phyloP scores from a whole-genome alignment of 1,140 invertebrate species.

The Pseudomyrmex sp. region DNA sequence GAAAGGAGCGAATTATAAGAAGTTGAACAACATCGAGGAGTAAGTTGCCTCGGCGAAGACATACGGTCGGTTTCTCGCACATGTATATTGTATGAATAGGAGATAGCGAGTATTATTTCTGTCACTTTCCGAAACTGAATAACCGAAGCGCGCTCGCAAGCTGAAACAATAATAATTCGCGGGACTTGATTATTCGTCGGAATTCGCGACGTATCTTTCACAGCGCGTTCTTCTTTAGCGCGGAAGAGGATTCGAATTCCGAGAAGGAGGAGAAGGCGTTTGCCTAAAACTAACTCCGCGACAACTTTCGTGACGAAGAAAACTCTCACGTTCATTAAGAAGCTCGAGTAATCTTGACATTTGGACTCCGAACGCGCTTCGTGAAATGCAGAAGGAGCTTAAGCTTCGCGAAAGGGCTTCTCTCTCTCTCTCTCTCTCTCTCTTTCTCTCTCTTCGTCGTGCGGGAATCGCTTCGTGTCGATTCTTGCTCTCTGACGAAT shows the following conservation, averaged over 20 bases:
- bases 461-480: neutral
- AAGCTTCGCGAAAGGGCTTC: neutral
- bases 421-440: neutral
- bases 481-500: neutral
- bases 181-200: neutral
- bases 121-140: neutral
- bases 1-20: neutral
- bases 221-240: too few species aligned
- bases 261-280: neutral
- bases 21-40: too few species aligned
- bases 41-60: too few species aligned
- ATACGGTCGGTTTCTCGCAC: too few species aligned
- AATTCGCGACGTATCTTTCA: too few species aligned
- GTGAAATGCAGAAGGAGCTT: neutral
- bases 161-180: neutral
- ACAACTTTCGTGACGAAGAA: neutral
- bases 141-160: neutral
- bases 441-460: too few species aligned
- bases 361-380: neutral
- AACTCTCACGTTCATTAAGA: neutral
- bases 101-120: neutral
- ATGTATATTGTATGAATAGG: neutral
- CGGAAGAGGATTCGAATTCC: too few species aligned
- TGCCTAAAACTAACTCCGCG: neutral
- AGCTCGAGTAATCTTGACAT: neutral